phyloP scores from a whole-genome alignment of 2,113 vertebrate species.

The Upupa epops region DNA sequence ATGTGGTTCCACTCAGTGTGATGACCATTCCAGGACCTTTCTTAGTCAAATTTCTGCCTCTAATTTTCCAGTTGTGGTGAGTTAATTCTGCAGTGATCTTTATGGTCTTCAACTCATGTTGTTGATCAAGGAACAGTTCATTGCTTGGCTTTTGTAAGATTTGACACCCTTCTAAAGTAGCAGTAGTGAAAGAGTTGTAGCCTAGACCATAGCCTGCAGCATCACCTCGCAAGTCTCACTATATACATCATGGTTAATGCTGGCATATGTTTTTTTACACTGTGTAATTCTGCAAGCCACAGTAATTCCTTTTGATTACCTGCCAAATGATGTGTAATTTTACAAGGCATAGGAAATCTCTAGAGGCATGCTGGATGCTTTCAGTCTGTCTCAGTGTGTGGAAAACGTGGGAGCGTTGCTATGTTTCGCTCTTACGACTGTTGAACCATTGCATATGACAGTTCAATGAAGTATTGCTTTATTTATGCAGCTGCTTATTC shows the following conservation, averaged over 20 bases:
- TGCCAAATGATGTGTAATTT: not conserved
- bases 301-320: not conserved
- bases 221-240: not conserved
- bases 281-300: not conserved
- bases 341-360: not conserved
- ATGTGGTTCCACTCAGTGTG: not conserved
- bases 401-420: not conserved
- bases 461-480: not conserved
- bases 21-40: not conserved
- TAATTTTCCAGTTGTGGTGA: not conserved
- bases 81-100: not conserved
- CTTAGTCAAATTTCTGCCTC: not conserved
- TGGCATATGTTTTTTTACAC: not conserved
- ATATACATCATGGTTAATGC: not conserved
- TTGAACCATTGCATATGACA: not conserved
- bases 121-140: not conserved
- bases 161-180: not conserved
- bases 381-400: not conserved
- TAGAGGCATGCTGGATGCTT: not conserved
- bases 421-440: not conserved
- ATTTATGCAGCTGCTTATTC: too few species aligned
- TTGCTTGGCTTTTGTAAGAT: not conserved
- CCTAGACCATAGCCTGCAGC: too few species aligned
- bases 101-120: not conserved
- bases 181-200: not conserved